Evolutionary conservation across 2,113 vertebrate species (phyloP), one percentile per base, ranked within the genome.

Genomic region (Heterotis niloticus): DNA sequence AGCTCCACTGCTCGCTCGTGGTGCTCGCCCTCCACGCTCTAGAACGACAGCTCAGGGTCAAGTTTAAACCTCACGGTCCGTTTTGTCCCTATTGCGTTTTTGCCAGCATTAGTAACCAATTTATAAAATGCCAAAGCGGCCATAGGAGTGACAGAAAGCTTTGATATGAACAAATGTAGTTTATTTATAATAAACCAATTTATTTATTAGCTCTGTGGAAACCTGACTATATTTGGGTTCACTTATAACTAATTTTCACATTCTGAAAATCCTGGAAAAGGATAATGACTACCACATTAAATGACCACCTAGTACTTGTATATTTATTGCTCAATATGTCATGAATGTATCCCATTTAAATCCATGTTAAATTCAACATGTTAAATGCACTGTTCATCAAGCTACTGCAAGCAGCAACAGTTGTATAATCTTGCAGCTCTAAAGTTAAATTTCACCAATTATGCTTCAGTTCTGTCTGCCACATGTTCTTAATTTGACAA

Each of bases 21-120:
- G 82, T 99, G 98, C 4, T 99, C 98, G 11, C 98, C 97, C 88
- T 99, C 98, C 78, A 99, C 98, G 0, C 97, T 99, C 98, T 99
- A 89, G 71, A 80, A 84, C 80, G 23, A 26, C 17, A 62, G 3
- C 10, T 17, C 1, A 65, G 64, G 18, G 18, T 23, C 13, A 56
- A 20, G 26, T 44, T 44, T 16, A 5, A 5, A 24, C 74, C 62
- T 5, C 54, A 54, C 3, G 59, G 34, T 44, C 20, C 12, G 60
- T 20, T 17, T 17, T 62, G 60, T 62, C 20, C 20, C 60, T 62
- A 13, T 59, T 13, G 20, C 7, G 12, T 62, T 62, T 14, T n/a
- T 59, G n/a, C 14, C 64, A n/a, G n/a, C 64, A 18, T 9, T 24
- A 24, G 10, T 20, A 5, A 23, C 23, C 34, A 7, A 62, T 20